phyloP scores from a whole-genome alignment of 2,888 invertebrate genomes.

The Fragum whitleyi region DNA sequence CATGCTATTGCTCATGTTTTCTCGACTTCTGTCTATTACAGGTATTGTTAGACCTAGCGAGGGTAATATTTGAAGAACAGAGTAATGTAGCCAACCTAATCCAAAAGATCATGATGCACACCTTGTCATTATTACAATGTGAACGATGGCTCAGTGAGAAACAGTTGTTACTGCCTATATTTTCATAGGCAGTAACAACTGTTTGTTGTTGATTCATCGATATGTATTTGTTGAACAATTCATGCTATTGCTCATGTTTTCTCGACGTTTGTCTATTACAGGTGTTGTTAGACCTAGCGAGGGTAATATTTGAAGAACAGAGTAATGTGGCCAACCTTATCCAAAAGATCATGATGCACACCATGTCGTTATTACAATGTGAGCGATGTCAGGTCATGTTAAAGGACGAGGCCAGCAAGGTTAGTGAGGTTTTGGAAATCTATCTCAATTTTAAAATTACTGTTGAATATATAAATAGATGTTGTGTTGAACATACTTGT shows the following conservation, averaged over 20 bases:
- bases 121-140: too few relatives aligned
- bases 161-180: too few relatives aligned
- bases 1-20: too few relatives aligned
- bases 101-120: slow-evolving; percentile 85
- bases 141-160: too few relatives aligned
- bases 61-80: slow-evolving; percentile 84
- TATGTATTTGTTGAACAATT: too few relatives aligned
- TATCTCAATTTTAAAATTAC: background rate
- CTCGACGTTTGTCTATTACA: slow-evolving; percentile 41
- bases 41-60: slow-evolving; percentile 83
- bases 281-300: slow-evolving; percentile 83
- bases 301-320: slow-evolving; percentile 85
- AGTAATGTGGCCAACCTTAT: slow-evolving; percentile 82
- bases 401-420: slow-evolving; percentile 94
- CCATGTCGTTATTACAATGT: slow-evolving; percentile 93
- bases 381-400: slow-evolving; percentile 97
- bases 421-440: slow-evolving; percentile 84
- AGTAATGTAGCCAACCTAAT: slow-evolving; percentile 82
- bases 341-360: slow-evolving; percentile 85
- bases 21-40: slow-evolving; percentile 48
- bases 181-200: too few relatives aligned
- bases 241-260: too few relatives aligned
- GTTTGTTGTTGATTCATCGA: too few relatives aligned
- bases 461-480: background rate
- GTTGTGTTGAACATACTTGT: background rate